Evolutionary conservation across 2,113 vertebrate genomes (phyloP), one percentile per base, ranked within the genome.

Genomic region (Numida meleagris): DNA sequence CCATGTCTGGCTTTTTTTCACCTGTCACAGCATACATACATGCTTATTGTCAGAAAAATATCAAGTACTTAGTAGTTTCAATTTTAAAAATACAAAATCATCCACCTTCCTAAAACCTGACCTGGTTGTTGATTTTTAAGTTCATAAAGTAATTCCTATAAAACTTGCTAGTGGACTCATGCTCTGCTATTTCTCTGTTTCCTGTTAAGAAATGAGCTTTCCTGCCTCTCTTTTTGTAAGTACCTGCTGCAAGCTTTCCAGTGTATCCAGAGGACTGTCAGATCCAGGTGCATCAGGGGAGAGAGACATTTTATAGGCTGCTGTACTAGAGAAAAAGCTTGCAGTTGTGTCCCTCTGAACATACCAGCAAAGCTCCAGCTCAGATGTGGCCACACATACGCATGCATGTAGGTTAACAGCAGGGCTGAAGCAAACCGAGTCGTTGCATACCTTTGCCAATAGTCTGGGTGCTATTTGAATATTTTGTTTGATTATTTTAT

Each of bases 321-420:
- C 16, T 33, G 31, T 29, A 13, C 7, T 24, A 42, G 29, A 18
- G 29, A 6, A 48, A 92, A 82, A 73, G 16, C 43, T 27, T n/a
- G 5, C 17, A 82, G 10, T 1, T 0, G 0, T 0, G 0, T 50
- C 16, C 9, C 0, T 58, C 5, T 57, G 57, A 12, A 12, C 4
- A 4, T 21, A 12, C 9, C 36, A 66, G 31, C 31, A 40, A 24
- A 66, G 23, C 31, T 88, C 38, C 61, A 65, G 36, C 48, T 78
- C 40, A n/a, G 33, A 18, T 3, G 6, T 0, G 6, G 55, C 66
- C 42, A 31, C 1, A 1, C 1, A 0, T 8, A 24, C 34, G 34
- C 8, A 33, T 36, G 1, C 15, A 6, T 3, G 21, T 34, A 45
- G 24, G 36, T 85, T 89, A 50, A 48, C 55, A 58, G 5, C 29